A percentile compares a stretch with the other conserved stretches of the same genome.
These are phyloP conservation scores for Stegostoma tigrinum DNA, from an alignment of 2,113 vertebrate species.

Conservation along the genomic window DNA sequence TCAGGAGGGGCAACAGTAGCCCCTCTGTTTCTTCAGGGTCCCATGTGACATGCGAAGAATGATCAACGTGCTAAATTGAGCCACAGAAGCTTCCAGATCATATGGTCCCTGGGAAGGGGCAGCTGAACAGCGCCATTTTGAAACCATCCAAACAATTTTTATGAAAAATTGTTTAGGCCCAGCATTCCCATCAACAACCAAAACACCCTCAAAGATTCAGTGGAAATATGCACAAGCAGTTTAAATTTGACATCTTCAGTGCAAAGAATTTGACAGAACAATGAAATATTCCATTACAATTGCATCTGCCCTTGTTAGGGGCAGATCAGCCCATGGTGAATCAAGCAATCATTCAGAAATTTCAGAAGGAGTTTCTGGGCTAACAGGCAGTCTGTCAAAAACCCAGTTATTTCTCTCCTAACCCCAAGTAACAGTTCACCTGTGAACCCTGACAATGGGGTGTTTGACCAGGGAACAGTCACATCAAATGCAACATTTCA, in stretches of 20 bases:
- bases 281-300: constrained; percentile 4
- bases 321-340: neutral
- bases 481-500: neutral
- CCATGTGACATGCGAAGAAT: neutral
- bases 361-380: neutral
- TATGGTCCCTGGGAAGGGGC: neutral
- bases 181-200: neutral
- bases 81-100: neutral
- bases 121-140: neutral
- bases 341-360: neutral
- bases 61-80: neutral
- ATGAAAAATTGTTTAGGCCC: neutral
- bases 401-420: neutral
- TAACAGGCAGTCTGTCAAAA: neutral
- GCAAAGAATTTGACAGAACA: neutral
- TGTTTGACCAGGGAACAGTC: neutral
- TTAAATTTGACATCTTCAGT: neutral
- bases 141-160: neutral
- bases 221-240: neutral
- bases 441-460: neutral
- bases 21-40: neutral
- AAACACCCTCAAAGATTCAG: neutral
- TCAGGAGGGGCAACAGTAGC: neutral
- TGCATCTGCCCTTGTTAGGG: neutral
- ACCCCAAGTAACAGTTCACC: neutral